phyloP scores from a whole-genome alignment of 2,113 vertebrate species.

The Cercopithecus mona region DNA sequence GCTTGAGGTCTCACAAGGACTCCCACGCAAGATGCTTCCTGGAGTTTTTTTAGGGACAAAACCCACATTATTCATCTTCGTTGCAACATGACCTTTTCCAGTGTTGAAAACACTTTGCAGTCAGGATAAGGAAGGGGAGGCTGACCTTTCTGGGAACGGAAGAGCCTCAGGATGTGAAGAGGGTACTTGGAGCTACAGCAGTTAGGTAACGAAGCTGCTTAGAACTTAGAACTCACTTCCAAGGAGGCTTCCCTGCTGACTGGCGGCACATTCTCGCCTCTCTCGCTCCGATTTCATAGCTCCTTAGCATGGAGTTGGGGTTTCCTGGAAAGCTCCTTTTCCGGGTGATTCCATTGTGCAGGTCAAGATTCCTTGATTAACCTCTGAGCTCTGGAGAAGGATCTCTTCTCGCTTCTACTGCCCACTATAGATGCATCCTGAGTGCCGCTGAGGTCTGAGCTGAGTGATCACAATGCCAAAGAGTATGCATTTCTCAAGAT shows the following conservation, averaged over 20 bases:
- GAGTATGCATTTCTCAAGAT: neutral
- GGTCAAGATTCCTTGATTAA: neutral
- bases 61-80: rapidly evolving
- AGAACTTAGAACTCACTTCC: neutral
- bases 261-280: rapidly evolving
- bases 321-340: neutral
- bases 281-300: neutral
- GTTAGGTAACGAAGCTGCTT: neutral
- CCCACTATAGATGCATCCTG: neutral
- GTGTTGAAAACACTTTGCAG: neutral
- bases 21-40: neutral
- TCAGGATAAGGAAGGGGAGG: neutral
- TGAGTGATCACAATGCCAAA: neutral
- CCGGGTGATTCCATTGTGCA: neutral
- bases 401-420: neutral
- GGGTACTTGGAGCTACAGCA: neutral
- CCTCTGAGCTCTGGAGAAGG: neutral
- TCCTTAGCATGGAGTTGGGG: neutral
- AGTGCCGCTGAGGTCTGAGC: neutral
- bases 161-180: neutral
- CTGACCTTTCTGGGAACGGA: neutral
- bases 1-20: neutral
- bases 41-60: neutral
- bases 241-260: rapidly evolving
- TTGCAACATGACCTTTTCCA: neutral